Evolutionary conservation across 2,888 invertebrate species (phyloP), one percentile per base, ranked within the genome.

Genomic region (Galerucella calmariensis): DNA sequence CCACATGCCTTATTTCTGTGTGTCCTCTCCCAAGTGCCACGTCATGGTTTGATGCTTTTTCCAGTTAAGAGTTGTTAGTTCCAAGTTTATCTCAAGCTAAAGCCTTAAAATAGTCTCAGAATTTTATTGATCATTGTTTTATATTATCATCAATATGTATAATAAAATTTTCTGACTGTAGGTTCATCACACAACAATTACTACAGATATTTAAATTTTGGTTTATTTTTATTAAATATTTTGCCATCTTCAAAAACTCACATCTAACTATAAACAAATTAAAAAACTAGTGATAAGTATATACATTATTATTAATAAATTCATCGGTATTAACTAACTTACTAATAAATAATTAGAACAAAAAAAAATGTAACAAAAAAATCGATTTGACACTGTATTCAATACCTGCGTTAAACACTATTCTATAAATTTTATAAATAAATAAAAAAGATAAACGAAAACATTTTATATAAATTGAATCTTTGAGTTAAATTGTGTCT

Each of bases 281-380:
- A 41, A 48, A 48, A 48, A 48, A 41, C 35, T 14, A 35, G 5
- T 62, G 11, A 16, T 11, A 24, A 62, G 41, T 62, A 62, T 41
- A 62, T 62, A 62, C 62, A 62, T 14, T 62, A 41, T 16, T 62
- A 62, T 41, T 62, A 62, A 41, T 62, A 11, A 62, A 62, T 62
- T 62, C 41, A 41, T 41, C 41, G 35, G n/a, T 56, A 16, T 20
- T 56, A 20, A 20, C 5, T 56, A 56, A 20, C 11, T 56, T 20
- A 56, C 16, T 56, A 56, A 56, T 56, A 56, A 56, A 56, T 56
- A 56, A 48, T 48, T 14, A 48, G 14, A 48, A 61, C 41, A n/a
- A 61, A 62, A 14, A 14, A 35, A 62, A 62, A 10, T 62, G 62
- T n/a, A 5, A 14, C 62, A 14, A 16, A n/a, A 62, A 24, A 11